A percentile compares a stretch with the other conserved stretches of the same genome.
These are phyloP conservation scores for Condylostylus longicornis DNA, from an alignment of 1,140 invertebrate genomes.

Conservation along the genomic window DNA sequence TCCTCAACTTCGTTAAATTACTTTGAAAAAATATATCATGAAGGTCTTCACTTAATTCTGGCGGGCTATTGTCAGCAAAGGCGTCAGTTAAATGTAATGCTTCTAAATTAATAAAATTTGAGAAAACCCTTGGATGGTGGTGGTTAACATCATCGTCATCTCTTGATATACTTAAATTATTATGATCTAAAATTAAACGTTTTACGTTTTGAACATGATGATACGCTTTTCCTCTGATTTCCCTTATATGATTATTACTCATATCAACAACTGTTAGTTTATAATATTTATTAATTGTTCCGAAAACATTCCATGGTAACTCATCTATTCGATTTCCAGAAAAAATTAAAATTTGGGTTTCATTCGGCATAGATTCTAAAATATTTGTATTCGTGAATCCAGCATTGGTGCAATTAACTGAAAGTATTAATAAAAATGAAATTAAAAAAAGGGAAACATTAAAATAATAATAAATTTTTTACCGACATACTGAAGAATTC, in stretches of 20 bases:
- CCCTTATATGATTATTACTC: conserved; percentile 57
- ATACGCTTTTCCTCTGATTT: conserved; percentile 61
- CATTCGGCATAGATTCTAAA: conserved; percentile 44
- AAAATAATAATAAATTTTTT: too few species aligned
- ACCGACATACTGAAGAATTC: too few species aligned
- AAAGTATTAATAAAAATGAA: too few species aligned
- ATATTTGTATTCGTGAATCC: conserved; percentile 42
- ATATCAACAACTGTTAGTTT: conserved; percentile 55
- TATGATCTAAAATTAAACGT: conserved; percentile 59
- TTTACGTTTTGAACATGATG: conserved; percentile 57
- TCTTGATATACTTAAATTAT: conserved; percentile 46
- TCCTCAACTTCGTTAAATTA: conserved; percentile 47
- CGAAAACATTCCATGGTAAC: conserved; percentile 59
- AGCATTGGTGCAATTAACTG: conserved; percentile 59
- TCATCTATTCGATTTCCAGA: conserved; percentile 51
- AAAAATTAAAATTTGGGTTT: conserved; percentile 57
- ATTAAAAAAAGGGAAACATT: too few species aligned
- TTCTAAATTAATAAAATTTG: conserved; percentile 56
- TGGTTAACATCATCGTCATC: conserved; percentile 39
- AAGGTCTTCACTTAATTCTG: conserved; percentile 45
- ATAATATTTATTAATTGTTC: conserved; percentile 40
- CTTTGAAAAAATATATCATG: conserved; percentile 59
- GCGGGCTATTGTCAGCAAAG: conserved; percentile 51
- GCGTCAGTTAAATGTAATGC: conserved; percentile 62
- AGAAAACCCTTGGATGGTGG: conserved; percentile 59